Evolutionary conservation across 2,888 invertebrate species (phyloP), one percentile per base, ranked within the genome.

Genomic region (Ochropacha duplaris): DNA sequence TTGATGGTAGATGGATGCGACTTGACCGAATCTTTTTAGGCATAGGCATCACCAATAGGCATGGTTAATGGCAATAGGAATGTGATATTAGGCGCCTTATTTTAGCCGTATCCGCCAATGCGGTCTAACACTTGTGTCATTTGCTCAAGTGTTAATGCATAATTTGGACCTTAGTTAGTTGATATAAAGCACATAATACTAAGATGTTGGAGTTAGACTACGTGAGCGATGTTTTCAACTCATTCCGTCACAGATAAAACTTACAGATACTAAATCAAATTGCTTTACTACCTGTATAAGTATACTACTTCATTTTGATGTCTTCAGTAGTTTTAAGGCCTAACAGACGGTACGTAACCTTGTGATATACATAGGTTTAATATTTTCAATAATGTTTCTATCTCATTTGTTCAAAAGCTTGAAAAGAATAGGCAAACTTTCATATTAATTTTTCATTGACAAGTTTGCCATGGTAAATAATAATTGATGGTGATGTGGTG

Each of bases 281-380:
- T 4, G 6, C 16, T 39, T 34, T 39, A 39, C 14, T 39, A n/a
- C n/a, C 16, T 16, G n/a, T 14, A 16, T 44, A 8, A 44, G 8
- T 19, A 19, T 2, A n/a, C 44, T 44, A 8, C 19, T 44, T 52
- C 19, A 31, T 52, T 31, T 50, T 31, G 52, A 52, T 52, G 52
- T 52, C 31, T 52, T 26, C 19, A 19, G 31, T 31, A 52, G 52
- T 19, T 31, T 26, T 52, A 52, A 52, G 52, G 52, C 52, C 52
- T 52, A 52, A 52, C 52, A 52, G 52, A 31, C 12, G 52, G 52
- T 52, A 52, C 31, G 52, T 52, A 31, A 52, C 52, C 52, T 22
- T 52, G 52, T 52, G 52, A 52, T 52, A 52, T 52, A 52, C 31
- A 52, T 52, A 52, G 14, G 31, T 22, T 31, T 52, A 52, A 16